Percentiles rank a stretch among this genome's conserved stretches.
phyloP scores from a whole-genome alignment of 1,140 invertebrate genomes.

The Plectrocnemia conspersa region DNA sequence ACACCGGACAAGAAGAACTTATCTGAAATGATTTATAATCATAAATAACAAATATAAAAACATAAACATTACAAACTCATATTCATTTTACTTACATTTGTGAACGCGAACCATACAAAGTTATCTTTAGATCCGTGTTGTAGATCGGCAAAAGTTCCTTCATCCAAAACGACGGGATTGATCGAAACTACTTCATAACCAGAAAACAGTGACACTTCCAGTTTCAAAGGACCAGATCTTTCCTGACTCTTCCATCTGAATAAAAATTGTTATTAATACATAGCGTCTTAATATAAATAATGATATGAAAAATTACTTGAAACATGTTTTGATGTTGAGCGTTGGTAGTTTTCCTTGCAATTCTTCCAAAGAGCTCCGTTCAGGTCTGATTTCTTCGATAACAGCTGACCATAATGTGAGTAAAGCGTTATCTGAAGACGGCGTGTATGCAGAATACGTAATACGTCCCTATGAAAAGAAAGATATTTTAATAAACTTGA shows the following conservation, averaged over 20 bases:
- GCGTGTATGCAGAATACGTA: conserved; percentile 56
- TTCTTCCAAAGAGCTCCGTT: conserved; percentile 56
- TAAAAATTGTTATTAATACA: conserved; percentile 16
- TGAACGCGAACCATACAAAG: conserved; percentile 60
- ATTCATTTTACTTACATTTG: conserved; percentile 50
- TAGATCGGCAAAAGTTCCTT: conserved; percentile 51
- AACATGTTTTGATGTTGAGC: conserved; percentile 57
- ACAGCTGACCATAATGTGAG: conserved; percentile 56
- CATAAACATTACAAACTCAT: conserved; percentile 12
- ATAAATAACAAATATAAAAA: conserved; percentile 8
- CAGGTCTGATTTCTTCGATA: conserved; percentile 55
- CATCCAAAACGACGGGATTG: conserved; percentile 48
- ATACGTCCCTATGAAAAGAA: conserved; percentile 49
- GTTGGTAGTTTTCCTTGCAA: conserved; percentile 57
- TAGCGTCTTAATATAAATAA: conserved; percentile 1
- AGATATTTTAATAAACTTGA: background rate
- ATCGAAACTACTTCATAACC: conserved; percentile 55
- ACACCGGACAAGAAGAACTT: conserved; percentile 54
- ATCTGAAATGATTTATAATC: conserved; percentile 41
- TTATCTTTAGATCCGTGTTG: conserved; percentile 55
- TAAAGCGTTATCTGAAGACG: conserved; percentile 50
- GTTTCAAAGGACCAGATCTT: conserved; percentile 54
- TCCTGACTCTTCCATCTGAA: conserved; percentile 56
- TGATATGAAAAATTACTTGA: conserved; percentile 44
- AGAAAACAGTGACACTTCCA: conserved; percentile 60